These are phyloP conservation scores for Akabosia matsudoensis DNA, from an alignment of 1,140 invertebrate species.

Conservation along the genomic window DNA sequence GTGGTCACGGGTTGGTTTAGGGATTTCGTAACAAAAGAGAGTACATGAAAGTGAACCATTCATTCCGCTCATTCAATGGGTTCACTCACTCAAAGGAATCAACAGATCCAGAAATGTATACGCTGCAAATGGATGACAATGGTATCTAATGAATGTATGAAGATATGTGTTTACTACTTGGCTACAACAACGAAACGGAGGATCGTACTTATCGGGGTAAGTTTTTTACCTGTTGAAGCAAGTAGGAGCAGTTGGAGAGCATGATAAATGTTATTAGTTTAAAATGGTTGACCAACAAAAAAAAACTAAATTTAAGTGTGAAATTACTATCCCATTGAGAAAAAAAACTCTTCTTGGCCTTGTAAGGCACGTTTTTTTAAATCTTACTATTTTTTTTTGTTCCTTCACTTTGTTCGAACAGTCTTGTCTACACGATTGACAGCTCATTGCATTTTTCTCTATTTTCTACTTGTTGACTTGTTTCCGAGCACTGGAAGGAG, in stretches of 20 bases:
- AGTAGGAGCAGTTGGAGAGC: not conserved
- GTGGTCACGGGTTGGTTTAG: no score
- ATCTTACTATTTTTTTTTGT: no score
- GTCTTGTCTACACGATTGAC: constrained; percentile 5
- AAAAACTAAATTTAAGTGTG: not conserved
- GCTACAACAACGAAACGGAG: no score
- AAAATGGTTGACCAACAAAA: not conserved
- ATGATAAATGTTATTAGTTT: not conserved
- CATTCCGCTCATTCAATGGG: no score
- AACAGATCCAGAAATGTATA: not conserved
- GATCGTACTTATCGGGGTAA: not conserved
- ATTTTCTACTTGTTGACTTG: constrained; percentile 12
- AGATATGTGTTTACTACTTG: no score
- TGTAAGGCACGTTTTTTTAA: constrained; percentile 14
- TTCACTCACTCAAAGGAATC: not conserved
- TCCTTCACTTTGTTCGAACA: not conserved
- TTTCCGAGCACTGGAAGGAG: not conserved
- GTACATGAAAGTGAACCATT: no score
- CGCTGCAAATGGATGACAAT: not conserved
- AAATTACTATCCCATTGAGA: not conserved
- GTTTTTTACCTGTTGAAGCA: not conserved
- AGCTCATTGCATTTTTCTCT: constrained; percentile 13
- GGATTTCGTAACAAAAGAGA: no score
- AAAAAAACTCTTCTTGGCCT: constrained; percentile 7
- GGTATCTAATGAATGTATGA: no score